These are phyloP conservation scores for Eunapius fragilis DNA, from an alignment of 37 sponge, comb jelly and placozoan genomes.

Conservation along the genomic window DNA sequence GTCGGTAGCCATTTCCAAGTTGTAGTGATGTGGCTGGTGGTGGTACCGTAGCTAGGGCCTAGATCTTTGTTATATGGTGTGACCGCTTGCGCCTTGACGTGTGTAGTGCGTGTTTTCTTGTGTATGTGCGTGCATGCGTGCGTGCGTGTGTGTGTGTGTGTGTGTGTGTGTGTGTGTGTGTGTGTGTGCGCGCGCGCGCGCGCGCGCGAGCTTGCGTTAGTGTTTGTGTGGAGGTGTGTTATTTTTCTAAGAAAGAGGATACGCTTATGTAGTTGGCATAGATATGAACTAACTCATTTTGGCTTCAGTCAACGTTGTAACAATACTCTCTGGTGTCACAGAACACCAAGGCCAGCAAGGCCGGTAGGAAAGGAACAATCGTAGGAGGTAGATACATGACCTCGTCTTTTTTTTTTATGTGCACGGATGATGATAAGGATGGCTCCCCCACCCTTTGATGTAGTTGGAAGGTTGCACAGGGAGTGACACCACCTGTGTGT, in stretches of 20 bases:
- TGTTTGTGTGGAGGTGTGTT: neutral
- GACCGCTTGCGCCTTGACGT: too few species aligned
- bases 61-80: too few species aligned
- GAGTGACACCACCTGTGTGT: neutral
- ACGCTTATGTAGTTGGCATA: neutral
- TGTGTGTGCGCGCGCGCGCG: slow-evolving; percentile 29
- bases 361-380: too few species aligned
- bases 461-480: neutral
- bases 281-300: neutral
- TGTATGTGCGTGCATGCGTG: slow-evolving; percentile 32
- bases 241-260: neutral
- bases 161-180: slow-evolving; percentile 36
- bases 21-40: neutral
- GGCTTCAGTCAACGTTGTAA: neutral
- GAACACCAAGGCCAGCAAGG: neutral
- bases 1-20: too few species aligned
- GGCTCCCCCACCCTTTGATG: neutral
- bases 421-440: neutral
- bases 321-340: neutral
- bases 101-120: slow-evolving; percentile 30
- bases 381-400: neutral
- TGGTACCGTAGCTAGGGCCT: too few species aligned
- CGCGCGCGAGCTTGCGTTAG: neutral
- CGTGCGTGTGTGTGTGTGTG: slow-evolving; percentile 33
- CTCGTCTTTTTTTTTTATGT: neutral